These are phyloP conservation scores for Cotesia glomerata DNA, from an alignment of 1,140 invertebrate genomes.

Conservation along the genomic window DNA sequence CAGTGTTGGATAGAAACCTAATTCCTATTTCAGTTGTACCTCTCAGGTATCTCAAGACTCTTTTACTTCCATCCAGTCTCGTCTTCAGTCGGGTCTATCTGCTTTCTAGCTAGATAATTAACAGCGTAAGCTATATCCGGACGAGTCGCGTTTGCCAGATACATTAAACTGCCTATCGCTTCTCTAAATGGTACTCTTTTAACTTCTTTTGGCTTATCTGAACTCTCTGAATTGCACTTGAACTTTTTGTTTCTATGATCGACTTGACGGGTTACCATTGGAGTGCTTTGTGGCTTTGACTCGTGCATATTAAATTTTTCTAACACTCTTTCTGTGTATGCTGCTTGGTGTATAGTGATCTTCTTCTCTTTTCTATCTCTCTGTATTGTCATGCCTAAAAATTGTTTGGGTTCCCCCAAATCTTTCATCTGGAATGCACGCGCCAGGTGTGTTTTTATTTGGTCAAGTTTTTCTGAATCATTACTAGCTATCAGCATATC, in stretches of 20 bases:
- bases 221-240: too few relatives aligned
- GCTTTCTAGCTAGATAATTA: neutral
- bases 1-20: slow-evolving; percentile 12
- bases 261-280: slow-evolving; percentile 35
- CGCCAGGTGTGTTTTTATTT: neutral
- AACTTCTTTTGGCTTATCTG: too few relatives aligned
- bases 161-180: slow-evolving; percentile 49
- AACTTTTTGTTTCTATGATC: slow-evolving; percentile 31
- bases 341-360: slow-evolving; percentile 15
- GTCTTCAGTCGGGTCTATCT: slow-evolving; percentile 16
- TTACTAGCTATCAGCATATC: slow-evolving; percentile 31
- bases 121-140: slow-evolving; percentile 54
- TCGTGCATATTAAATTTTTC: slow-evolving; percentile 6
- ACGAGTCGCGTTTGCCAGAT: slow-evolving; percentile 44
- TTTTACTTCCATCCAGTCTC: slow-evolving; percentile 30
- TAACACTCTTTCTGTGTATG: slow-evolving; percentile 26
- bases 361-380: slow-evolving; percentile 19
- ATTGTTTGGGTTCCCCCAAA: slow-evolving; percentile 27
- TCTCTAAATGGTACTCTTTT: slow-evolving; percentile 39
- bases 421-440: slow-evolving; percentile 36
- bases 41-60: slow-evolving; percentile 34
- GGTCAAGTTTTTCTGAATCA: slow-evolving; percentile 6
- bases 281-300: slow-evolving; percentile 11
- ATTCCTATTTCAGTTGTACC: slow-evolving; percentile 38
- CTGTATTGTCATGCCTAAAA: slow-evolving; percentile 31